Evolutionary conservation across 1,140 invertebrate genomes (phyloP).

Genomic region (Hetaerina americana): DNA sequence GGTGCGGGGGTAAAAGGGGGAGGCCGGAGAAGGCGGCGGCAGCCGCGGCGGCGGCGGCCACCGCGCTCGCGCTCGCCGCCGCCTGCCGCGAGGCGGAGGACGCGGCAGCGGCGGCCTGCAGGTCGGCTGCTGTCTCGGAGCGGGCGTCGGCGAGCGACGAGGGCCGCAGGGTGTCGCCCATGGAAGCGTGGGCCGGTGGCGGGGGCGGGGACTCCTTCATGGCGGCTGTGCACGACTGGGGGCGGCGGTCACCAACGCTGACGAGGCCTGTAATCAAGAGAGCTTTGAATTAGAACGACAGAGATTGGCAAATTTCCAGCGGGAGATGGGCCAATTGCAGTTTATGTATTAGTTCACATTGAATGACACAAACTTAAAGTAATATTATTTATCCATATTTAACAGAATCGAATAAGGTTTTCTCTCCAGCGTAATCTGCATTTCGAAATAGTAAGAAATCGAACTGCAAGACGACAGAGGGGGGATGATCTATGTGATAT

Average conservation of each 20-base stretch:
- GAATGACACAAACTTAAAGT: too few relatives aligned
- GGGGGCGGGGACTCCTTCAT: background rate
- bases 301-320: too few relatives aligned
- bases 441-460: too few relatives aligned
- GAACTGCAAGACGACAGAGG: too few relatives aligned
- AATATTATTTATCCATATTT: too few relatives aligned
- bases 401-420: too few relatives aligned
- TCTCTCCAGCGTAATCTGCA: too few relatives aligned
- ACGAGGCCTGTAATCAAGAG: background rate
- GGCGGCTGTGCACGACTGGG: background rate
- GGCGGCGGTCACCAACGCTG: background rate
- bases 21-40: slow-evolving; percentile 29
- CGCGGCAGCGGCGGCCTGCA: background rate
- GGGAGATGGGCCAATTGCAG: too few relatives aligned
- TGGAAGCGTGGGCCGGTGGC: background rate
- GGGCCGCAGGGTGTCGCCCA: background rate
- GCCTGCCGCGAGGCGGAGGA: background rate
- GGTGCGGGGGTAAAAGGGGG: slow-evolving; percentile 21
- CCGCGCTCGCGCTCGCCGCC: background rate
- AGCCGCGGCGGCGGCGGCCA: slow-evolving; percentile 26
- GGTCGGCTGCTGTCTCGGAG: background rate
- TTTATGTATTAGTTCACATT: too few relatives aligned
- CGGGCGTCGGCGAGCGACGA: background rate
- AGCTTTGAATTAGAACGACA: too few relatives aligned
- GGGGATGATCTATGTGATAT: too few relatives aligned